phyloP scores from a whole-genome alignment of 2,888 invertebrate genomes.

The Troilus luridus region DNA sequence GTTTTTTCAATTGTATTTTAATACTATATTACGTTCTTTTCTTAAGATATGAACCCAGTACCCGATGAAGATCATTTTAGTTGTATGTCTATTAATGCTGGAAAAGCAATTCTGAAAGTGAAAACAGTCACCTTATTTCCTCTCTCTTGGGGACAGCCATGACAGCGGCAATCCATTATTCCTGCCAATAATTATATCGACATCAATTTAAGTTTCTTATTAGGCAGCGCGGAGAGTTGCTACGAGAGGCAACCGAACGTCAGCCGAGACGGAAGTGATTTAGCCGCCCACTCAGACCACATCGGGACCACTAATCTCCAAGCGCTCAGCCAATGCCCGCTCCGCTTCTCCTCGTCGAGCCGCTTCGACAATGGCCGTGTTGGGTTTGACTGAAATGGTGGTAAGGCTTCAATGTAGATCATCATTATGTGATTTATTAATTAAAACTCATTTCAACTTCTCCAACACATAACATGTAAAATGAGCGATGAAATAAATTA shows the following conservation, averaged over 20 bases:
- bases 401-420: neutral
- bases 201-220: conserved; percentile 41
- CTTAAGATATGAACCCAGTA: too few species aligned
- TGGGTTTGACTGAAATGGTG: neutral
- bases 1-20: too few species aligned
- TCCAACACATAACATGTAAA: too few species aligned
- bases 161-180: neutral
- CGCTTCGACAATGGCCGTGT: neutral
- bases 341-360: neutral
- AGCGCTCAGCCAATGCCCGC: neutral
- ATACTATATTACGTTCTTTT: too few species aligned
- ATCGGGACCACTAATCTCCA: neutral
- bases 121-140: too few species aligned
- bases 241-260: neutral
- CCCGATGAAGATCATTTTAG: too few species aligned
- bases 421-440: neutral
- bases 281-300: neutral
- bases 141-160: too few species aligned
- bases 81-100: too few species aligned
- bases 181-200: neutral
- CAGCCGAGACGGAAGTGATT: neutral
- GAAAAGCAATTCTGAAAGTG: too few species aligned
- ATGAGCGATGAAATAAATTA: too few species aligned
- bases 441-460: neutral
- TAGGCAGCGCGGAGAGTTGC: neutral